A percentile compares a stretch with the other conserved stretches of the same genome.
Evolutionary conservation across 1,140 invertebrate genomes (phyloP).

Genomic region (Pentalonia nigronervosa): DNA sequence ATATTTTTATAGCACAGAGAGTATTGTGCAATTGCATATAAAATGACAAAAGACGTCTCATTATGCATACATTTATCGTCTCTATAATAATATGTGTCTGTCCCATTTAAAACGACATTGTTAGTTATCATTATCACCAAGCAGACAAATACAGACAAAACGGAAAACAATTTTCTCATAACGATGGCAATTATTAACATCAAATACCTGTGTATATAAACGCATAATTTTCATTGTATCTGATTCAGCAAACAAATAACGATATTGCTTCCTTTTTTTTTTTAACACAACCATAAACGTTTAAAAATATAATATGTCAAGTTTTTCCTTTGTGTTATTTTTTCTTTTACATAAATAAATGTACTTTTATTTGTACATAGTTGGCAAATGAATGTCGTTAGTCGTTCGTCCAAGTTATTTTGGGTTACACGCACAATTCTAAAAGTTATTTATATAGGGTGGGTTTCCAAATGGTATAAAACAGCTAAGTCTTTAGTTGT

Average conservation of each 20-base stretch:
- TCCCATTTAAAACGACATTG: constrained; percentile 6
- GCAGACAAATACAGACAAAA: constrained; percentile 1
- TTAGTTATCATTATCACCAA: constrained; percentile 2
- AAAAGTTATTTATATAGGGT: not conserved
- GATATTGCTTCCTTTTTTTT: constrained; percentile 1
- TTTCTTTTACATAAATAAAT: not conserved
- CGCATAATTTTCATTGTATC: not conserved
- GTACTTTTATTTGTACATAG: constrained; percentile 22
- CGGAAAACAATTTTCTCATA: constrained; percentile 51
- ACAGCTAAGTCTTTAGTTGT: not conserved
- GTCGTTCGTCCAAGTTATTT: not conserved
- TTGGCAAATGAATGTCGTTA: constrained; percentile 16
- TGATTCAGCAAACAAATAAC: constrained; percentile 19
- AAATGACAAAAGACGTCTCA: constrained; percentile 50
- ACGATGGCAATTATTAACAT: constrained; percentile 53
- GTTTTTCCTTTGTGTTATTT: constrained; percentile 18
- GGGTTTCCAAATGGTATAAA: not conserved
- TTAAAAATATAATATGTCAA: constrained; percentile 13
- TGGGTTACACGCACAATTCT: not conserved
- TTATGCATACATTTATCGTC: constrained; percentile 11
- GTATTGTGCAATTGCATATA: not conserved
- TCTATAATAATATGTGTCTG: not conserved
- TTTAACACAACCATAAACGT: not conserved
- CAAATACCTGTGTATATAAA: not conserved
- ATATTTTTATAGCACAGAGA: not conserved